Evolutionary conservation across 2,797 vertebrate species (phyloP).

Genomic region (Molothrus aeneus): DNA sequence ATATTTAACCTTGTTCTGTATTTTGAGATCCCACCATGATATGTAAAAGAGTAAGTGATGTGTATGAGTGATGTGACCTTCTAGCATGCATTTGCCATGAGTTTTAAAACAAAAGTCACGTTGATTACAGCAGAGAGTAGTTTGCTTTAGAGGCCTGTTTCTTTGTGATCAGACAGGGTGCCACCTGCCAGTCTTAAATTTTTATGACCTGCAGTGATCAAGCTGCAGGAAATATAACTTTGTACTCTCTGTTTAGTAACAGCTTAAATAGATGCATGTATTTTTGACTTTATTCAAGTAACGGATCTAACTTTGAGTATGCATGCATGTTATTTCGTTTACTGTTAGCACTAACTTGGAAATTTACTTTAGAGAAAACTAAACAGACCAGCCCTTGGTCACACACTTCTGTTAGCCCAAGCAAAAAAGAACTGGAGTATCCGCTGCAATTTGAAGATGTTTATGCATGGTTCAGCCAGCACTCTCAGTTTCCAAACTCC

Average conservation of each 20-base stretch:
- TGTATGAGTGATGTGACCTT: neutral
- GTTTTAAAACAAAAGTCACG: neutral
- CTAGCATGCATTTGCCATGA: neutral
- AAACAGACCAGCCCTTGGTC: neutral
- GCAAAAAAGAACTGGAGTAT: neutral
- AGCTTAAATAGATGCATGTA: neutral
- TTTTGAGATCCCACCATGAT: slow-evolving; percentile 38
- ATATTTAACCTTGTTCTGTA: slow-evolving; percentile 39
- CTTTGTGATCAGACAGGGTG: neutral
- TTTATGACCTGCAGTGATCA: neutral
- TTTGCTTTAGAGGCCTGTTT: neutral
- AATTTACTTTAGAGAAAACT: neutral
- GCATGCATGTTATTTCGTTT: neutral
- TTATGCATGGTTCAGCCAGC: neutral
- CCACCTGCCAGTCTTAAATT: neutral
- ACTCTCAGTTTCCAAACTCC: neutral
- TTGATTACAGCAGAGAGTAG: neutral
- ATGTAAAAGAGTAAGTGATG: slow-evolving; percentile 36
- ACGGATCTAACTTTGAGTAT: neutral
- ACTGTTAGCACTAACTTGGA: neutral
- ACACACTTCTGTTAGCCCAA: neutral
- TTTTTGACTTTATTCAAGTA: neutral
- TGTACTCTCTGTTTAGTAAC: neutral
- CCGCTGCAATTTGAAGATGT: neutral
- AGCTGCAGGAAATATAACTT: neutral